Evolutionary conservation across 1,140 invertebrate genomes (phyloP), one percentile per base, ranked within the genome.

Genomic region (Drosophila santomea): DNA sequence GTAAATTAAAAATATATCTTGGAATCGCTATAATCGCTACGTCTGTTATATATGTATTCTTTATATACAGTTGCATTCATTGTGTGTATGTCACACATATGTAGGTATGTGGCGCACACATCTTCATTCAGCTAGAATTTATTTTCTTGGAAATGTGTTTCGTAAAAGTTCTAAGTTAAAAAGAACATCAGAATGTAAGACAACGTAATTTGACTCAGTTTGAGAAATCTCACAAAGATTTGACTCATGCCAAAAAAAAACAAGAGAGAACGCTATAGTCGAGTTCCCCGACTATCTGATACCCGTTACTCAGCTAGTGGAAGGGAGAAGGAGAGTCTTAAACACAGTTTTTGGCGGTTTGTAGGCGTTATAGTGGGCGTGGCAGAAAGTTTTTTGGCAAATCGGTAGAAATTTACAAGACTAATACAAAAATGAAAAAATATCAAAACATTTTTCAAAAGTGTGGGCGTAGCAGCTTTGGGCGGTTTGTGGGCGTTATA

Each of bases 1-100:
- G 47, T 59, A 83, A 84, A 83, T 83, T 83, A 84, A 84, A 83
- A 83, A 83, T 83, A 84, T 80, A 76, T 83, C 66, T 71, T 20
- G 28, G 20, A 48, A 48, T 71, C 51, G 64, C 25, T 60, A 28
- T 47, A 36, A 48, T 32, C 35, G 28, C 28, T 7, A 10, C 8
- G 3, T 25, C 25, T 25, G 35, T 4, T 36, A 36, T 36, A 11
- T 36, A 36, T 8, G 35, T 39, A 39, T 14, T 8, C 7, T 32
- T 8, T 32, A 32, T 3, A 51, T 11, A 63, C 11, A 54, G 7
- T 32, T 43, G 38, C 58, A 59, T 52, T 51, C 63, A 56, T 35
- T 50, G 47, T 61, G 47, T 61, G 17, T 48, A 23, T 41, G 51
- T 58, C 60, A 58, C 11, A 47, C 45, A 51, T 63, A 41, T 47